Conservation (phyloP, 1,140 invertebrate genomes). For the Harlomillsia oculata region DNA sequence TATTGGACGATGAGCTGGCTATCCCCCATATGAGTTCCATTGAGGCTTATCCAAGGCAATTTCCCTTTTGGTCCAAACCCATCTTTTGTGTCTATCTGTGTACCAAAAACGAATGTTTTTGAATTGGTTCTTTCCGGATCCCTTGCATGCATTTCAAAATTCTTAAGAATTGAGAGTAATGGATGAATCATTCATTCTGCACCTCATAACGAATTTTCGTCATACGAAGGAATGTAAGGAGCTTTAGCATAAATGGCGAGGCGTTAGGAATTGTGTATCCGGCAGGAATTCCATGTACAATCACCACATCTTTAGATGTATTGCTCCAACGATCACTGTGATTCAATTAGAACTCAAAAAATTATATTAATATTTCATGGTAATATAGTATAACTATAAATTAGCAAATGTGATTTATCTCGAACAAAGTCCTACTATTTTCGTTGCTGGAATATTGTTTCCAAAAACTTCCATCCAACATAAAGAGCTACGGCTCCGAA, state of each 20-base stretch:
- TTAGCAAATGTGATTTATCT: too few relatives aligned
- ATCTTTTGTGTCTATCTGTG: conserved; percentile 8
- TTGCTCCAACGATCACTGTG: too few relatives aligned
- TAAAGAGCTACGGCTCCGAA: too few relatives aligned
- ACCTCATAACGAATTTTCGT: conserved; percentile 25
- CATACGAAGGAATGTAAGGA: conserved; percentile 27
- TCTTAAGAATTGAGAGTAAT: not conserved
- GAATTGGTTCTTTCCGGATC: too few relatives aligned
- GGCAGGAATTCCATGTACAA: conserved; percentile 20
- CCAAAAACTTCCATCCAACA: too few relatives aligned
- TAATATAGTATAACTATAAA: too few relatives aligned
- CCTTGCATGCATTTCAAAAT: not conserved
- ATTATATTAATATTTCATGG: too few relatives aligned
- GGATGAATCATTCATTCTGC: not conserved
- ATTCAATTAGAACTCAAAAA: too few relatives aligned
- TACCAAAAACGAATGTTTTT: too few relatives aligned
- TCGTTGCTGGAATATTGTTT: too few relatives aligned
- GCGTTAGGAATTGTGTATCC: conserved; percentile 23
- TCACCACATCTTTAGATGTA: too few relatives aligned
- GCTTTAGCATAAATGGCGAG: conserved; percentile 35
- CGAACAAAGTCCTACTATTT: too few relatives aligned
- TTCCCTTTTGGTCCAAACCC: conserved; percentile 12
- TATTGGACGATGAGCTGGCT: conserved; percentile 16
- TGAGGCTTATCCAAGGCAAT: conserved; percentile 22
- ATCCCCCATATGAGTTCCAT: conserved; percentile 15